Percentiles rank a stretch among this genome's conserved stretches.
These are phyloP conservation scores for Heterohyrax brucei DNA, from an alignment of 2,797 vertebrate species.

Conservation along the genomic window DNA sequence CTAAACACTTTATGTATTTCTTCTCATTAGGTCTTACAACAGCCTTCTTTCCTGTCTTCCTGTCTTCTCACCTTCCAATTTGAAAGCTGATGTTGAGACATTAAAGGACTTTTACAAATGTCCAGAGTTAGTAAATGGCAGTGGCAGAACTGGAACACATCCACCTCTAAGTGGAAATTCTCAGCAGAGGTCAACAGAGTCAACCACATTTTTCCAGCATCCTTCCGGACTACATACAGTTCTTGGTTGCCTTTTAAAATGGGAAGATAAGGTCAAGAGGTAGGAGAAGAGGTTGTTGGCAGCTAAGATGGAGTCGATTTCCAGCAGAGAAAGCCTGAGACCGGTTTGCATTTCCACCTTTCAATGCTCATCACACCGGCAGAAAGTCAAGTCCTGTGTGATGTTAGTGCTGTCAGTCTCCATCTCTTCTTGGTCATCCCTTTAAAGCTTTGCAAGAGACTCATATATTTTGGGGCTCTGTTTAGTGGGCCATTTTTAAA, in stretches of 20 bases:
- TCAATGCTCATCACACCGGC: not conserved
- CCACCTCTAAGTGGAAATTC: not conserved
- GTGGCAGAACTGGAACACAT: not conserved
- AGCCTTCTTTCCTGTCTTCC: not conserved
- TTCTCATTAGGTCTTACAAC: not conserved
- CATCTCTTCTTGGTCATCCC: not conserved
- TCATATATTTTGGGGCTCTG: constrained; percentile 7
- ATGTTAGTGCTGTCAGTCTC: not conserved
- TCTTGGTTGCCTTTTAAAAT: not conserved
- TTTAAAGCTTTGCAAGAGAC: not conserved
- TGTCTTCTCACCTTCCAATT: not conserved
- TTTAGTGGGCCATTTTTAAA: not conserved
- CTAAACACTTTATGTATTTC: not conserved
- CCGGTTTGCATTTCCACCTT: not conserved
- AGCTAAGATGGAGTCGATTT: not conserved
- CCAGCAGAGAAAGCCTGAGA: not conserved
- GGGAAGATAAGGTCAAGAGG: not conserved
- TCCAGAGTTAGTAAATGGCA: not conserved
- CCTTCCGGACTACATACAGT: not conserved
- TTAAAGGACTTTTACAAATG: constrained; percentile 4
- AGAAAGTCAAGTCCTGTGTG: not conserved
- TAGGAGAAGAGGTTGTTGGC: not conserved
- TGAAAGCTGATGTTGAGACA: not conserved
- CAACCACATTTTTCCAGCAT: not conserved
- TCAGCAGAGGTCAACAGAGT: not conserved